Percentiles rank a stretch among this genome's conserved stretches.
Evolutionary conservation across 1,140 invertebrate species (phyloP).

Genomic region (Chironomus tepperi): DNA sequence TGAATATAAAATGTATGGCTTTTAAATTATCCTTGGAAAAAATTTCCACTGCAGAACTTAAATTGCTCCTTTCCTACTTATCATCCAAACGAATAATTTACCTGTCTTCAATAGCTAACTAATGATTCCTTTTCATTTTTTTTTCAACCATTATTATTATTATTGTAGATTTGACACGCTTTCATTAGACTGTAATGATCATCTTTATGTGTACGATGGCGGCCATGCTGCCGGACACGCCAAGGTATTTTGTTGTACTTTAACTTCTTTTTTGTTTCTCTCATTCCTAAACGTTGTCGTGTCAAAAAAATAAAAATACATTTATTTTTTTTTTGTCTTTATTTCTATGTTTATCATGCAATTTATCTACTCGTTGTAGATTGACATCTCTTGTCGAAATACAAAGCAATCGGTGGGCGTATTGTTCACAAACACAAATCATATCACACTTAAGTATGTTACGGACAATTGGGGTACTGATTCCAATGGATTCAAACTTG

Average conservation of each 20-base stretch:
- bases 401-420: slow-evolving; percentile 76
- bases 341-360: too few relatives aligned
- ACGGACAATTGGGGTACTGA: slow-evolving; percentile 87
- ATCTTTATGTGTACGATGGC: slow-evolving; percentile 85
- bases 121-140: too few relatives aligned
- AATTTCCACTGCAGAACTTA: too few relatives aligned
- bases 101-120: too few relatives aligned
- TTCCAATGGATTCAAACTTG: slow-evolving; percentile 81
- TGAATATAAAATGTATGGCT: too few relatives aligned
- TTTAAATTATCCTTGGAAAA: too few relatives aligned
- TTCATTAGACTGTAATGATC: slow-evolving; percentile 85
- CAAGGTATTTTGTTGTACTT: slow-evolving; percentile 53
- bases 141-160: too few relatives aligned
- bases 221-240: slow-evolving; percentile 76
- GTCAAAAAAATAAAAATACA: too few relatives aligned
- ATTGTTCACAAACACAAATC: slow-evolving; percentile 84
- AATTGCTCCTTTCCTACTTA: too few relatives aligned
- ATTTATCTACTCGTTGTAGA: slow-evolving; percentile 45
- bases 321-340: too few relatives aligned
- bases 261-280: background rate
- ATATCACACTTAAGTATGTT: slow-evolving; percentile 86
- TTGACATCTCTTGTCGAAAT: slow-evolving; percentile 81
- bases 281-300: too few relatives aligned
- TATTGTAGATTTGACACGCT: slow-evolving; percentile 43
- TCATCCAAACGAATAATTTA: too few relatives aligned